A percentile compares a stretch with the other conserved stretches of the same genome.
Conservation (phyloP, 2,797 vertebrate species). For the Graptemys geographica region DNA sequence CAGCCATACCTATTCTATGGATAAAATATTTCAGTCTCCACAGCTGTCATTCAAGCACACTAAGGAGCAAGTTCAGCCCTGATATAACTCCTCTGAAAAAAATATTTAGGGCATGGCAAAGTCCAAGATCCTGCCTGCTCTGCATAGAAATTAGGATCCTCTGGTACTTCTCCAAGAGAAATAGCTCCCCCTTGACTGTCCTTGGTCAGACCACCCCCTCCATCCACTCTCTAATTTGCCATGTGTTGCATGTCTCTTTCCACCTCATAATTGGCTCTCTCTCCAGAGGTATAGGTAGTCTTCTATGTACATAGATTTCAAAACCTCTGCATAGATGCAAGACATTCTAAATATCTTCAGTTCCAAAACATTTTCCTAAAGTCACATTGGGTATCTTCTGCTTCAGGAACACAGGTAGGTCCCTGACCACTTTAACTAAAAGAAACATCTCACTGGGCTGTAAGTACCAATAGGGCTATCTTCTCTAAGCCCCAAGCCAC, state of each 20-base stretch:
- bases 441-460: neutral
- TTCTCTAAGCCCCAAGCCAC: neutral
- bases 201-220: neutral
- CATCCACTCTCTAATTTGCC: neutral
- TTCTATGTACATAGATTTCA: neutral
- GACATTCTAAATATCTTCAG: neutral
- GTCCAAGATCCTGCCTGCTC: neutral
- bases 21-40: neutral
- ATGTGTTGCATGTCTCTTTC: accelerated
- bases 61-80: neutral
- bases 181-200: neutral
- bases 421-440: neutral
- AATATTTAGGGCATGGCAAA: neutral
- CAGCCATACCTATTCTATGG: neutral
- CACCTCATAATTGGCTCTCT: neutral
- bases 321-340: neutral
- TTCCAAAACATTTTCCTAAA: neutral
- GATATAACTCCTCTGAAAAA: neutral
- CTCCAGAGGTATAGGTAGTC: neutral
- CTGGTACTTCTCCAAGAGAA: neutral
- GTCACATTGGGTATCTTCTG: too few relatives aligned
- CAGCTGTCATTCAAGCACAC: neutral
- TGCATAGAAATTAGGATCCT: neutral
- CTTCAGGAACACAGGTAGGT: neutral
- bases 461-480: neutral